These are phyloP conservation scores for Gymnoscopelus braueri DNA, from an alignment of 2,797 vertebrate species.

Conservation along the genomic window DNA sequence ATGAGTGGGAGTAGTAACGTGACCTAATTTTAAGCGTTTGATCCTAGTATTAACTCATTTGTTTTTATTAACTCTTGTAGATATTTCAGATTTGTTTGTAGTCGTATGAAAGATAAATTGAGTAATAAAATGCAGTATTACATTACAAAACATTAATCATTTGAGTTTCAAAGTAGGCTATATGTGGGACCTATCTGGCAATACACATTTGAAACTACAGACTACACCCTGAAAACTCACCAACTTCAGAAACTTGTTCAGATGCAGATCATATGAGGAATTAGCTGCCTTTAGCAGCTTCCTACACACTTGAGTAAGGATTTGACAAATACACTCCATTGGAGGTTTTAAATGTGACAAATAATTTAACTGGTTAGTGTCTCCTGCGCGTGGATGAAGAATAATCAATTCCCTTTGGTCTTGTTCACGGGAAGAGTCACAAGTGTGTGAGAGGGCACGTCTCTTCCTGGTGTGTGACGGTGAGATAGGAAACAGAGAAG, in stretches of 20 bases:
- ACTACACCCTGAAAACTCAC: no score
- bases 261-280: no score
- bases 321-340: background rate
- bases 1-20: background rate
- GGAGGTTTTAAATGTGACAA: constrained; percentile 17
- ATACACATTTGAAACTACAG: no score
- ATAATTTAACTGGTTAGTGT: constrained; percentile 42
- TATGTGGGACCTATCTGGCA: no score
- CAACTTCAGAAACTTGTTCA: no score
- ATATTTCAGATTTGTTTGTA: background rate
- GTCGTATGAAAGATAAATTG: background rate
- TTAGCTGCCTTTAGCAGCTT: no score
- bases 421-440: constrained; percentile 42
- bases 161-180: no score
- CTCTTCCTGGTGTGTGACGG: constrained; percentile 53
- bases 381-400: constrained; percentile 46
- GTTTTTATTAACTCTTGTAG: no score
- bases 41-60: background rate
- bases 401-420: constrained; percentile 29
- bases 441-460: constrained; percentile 30
- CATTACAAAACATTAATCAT: no score
- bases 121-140: background rate
- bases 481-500: constrained; percentile 71
- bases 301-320: background rate
- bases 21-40: no score